Evolutionary conservation across 2,888 invertebrate genomes (phyloP), one percentile per base, ranked within the genome.

Genomic region (Cenopis cana): DNA sequence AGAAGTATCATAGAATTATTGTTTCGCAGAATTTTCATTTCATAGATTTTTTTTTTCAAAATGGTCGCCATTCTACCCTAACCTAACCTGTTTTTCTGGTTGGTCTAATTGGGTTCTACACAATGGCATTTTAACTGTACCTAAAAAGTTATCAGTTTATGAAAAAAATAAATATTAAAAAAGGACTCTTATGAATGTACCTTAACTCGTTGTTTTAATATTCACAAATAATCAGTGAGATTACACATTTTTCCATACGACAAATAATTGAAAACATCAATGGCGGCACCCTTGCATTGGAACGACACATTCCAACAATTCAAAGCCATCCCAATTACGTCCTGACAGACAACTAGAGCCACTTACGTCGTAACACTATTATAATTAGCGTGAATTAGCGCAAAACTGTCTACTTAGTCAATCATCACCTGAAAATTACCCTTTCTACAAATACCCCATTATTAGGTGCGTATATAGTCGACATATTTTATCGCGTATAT

Each of bases 401-500:
- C 55, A 29, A 20, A 46, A 46, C 46, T n/a, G 46, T 29, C 29
- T 55, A 29, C 41, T 59, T 24, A 59, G 41, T 59, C 57, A 18
- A 38, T 59, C 57, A 2, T 12, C 57, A 38, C 38, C 8, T 9
- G 10, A 6, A n/a, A 24, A 41, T 36, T 18, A 36, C 56, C 33
- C 17, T 56, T 14, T 6, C 41, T 20, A 59, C 60, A 60, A 68
- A 60, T 56, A 50, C 10, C 3, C n/a, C 46, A 46, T 56, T 33
- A 62, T 56, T 61, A 33, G 50, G 29, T 18, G 29, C 54, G 38
- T 18, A 29, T 41, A 50, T 29, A 29, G 50, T 50, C 64, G 57
- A 59, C 69, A 52, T 64, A 57, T 59, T 69, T 65, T 69, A 69
- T 65, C 52, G 52, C 50, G 36, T 59, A 69, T 57, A 69, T 65